These are phyloP conservation scores for Melanotaenia trifasciata DNA, from an alignment of 2,797 vertebrate species.

Conservation along the genomic window DNA sequence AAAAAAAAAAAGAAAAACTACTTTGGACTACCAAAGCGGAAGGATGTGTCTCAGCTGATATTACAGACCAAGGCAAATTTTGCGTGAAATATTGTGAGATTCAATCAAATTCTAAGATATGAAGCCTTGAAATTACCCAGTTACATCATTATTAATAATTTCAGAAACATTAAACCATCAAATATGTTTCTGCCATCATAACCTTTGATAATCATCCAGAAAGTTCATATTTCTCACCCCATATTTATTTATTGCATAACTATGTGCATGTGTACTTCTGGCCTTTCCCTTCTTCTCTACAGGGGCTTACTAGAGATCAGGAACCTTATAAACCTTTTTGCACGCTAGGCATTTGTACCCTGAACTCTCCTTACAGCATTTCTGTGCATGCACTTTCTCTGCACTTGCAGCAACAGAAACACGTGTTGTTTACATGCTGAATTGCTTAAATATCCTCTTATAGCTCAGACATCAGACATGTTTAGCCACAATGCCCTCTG, in stretches of 20 bases:
- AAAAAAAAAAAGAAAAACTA: neutral
- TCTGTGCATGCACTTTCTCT: constrained; percentile 39
- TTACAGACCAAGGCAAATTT: neutral
- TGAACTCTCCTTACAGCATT: constrained; percentile 31
- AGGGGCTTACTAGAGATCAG: constrained; percentile 1
- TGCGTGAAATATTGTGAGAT: constrained; percentile 9
- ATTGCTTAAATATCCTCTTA: constrained; percentile 41
- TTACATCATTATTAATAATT: constrained; percentile 29
- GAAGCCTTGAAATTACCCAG: neutral
- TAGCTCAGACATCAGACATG: constrained; percentile 33
- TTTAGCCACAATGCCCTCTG: constrained; percentile 43
- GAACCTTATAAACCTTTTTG: constrained; percentile 27
- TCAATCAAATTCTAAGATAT: constrained; percentile 12
- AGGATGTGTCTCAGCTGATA: constrained; percentile 13
- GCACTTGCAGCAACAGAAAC: constrained; percentile 21
- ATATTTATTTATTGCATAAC: neutral
- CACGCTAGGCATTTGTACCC: constrained; percentile 31
- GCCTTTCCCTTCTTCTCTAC: neutral
- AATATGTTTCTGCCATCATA: constrained; percentile 12
- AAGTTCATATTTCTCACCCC: constrained; percentile 1
- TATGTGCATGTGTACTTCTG: neutral
- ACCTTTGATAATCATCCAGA: constrained; percentile 32
- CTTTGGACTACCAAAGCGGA: constrained; percentile 29
- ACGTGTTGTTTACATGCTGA: constrained; percentile 28
- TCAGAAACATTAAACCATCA: constrained; percentile 38